Percentiles rank a stretch among this genome's conserved stretches.
phyloP scores from a whole-genome alignment of 53 echinoderm and acorn worm genomes.

The Apostichopus leukothele region DNA sequence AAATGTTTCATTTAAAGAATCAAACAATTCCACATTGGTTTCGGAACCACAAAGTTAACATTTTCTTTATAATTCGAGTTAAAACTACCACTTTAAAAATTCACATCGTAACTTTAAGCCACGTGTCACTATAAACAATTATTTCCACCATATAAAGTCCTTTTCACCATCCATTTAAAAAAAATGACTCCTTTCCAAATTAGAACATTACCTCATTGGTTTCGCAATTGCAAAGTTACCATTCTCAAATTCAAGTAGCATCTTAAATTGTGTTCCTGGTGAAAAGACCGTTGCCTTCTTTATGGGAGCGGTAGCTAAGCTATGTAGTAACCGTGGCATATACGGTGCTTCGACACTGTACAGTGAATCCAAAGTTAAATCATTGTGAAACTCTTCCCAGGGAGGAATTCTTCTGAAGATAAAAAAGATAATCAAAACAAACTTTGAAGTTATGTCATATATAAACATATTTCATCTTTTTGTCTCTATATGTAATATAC shows the following conservation, averaged over 20 bases:
- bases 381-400: conserved; percentile 72
- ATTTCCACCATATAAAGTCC: no score
- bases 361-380: conserved; percentile 66
- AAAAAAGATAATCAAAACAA: not conserved
- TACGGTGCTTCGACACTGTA: conserved; percentile 71
- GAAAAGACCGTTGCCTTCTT: conserved; percentile 51
- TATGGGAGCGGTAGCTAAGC: conserved; percentile 58
- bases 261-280: conserved; percentile 80
- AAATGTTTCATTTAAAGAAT: no score
- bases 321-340: conserved; percentile 61
- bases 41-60: no score
- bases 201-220: conserved; percentile 69
- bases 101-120: no score
- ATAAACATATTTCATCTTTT: no score
- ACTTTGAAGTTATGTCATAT: not conserved
- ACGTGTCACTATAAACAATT: no score
- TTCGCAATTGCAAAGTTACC: conserved; percentile 81
- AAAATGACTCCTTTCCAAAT: no score
- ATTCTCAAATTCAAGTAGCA: conserved; percentile 69
- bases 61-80: no score
- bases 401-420: conserved; percentile 49
- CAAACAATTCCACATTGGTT: no score
- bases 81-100: no score
- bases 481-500: no score
- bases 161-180: not conserved